Base-by-base conservation (phyloP, 2,888 invertebrate species). In the Omphaloscelis lunosa region DNA sequence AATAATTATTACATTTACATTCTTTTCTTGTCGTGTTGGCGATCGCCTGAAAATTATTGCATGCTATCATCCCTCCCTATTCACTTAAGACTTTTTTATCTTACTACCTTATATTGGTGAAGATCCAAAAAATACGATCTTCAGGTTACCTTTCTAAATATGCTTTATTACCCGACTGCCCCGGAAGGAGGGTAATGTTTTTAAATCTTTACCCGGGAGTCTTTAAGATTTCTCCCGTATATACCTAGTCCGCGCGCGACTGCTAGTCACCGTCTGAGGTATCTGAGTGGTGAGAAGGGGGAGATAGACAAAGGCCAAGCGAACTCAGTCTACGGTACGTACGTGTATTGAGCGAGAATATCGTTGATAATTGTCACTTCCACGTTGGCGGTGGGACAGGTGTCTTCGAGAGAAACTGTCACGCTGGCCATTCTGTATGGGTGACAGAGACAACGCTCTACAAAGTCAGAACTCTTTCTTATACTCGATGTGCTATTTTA, bases 1-100 rank as follows among this genome's bases (percentile, higher is more conserved):
- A 85, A 73, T 84, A 61, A 74, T 85, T 77, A 83, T 80, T 80
- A 84, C 75, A 83, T 80, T 74, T 77, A 83, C 83, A 84, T 78
- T 51, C 15, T 71, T 51, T 61, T 45, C 69, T 80, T 71, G 68
- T 82, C 61, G 65, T 56, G 2, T 58, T 53, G 39, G n/a, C 56
- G 7, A 45, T 65, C 39, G 65, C 61, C 58, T 73, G 23, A 59
- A 65, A 41, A 39, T 58, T 72, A 71, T 72, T 65, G 51, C 68
- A 51, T 68, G 48, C 12, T 48, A 27, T n/a, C 45, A 68, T 53
- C 53, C 68, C n/a, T 34, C n/a, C 68, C 20, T 17, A 41, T 17
- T 65, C n/a, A 41, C 9, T 63, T n/a, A 23, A n/a, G 0, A 29
- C 7, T 4, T 51, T 12, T 9, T 23, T 29, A 8, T 9, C 15